phyloP scores from a whole-genome alignment of 2,113 vertebrate species.

The Rhegmatorhina hoffmannsi region DNA sequence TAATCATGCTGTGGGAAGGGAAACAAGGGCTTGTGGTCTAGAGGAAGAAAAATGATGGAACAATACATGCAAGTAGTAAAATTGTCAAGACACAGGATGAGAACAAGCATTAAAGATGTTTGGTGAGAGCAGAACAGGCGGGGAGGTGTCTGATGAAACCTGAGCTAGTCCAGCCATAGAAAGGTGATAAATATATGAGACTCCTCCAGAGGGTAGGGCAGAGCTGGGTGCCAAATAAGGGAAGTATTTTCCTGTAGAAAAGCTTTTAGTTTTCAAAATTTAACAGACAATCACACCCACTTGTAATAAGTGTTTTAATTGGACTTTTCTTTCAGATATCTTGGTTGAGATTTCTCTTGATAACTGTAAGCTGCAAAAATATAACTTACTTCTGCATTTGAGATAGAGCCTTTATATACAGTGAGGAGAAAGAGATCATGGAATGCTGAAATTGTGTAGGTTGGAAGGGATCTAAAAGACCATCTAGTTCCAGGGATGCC shows the following conservation, averaged over 20 bases:
- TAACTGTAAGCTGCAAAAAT: neutral
- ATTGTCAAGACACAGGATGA: neutral
- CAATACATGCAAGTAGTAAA: neutral
- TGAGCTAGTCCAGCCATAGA: neutral
- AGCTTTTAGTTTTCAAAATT: neutral
- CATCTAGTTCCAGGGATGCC: neutral
- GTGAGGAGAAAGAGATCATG: neutral
- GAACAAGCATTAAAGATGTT: neutral
- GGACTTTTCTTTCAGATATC: neutral
- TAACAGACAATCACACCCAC: neutral
- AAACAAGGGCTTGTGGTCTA: neutral
- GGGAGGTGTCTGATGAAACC: neutral
- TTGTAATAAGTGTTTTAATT: neutral
- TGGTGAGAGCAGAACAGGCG: neutral
- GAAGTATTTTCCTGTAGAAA: neutral
- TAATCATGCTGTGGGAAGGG: neutral
- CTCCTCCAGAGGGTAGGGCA: neutral
- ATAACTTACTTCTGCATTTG: neutral
- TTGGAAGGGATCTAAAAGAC: neutral
- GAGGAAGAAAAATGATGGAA: neutral
- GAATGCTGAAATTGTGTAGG: neutral
- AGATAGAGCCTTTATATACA: neutral
- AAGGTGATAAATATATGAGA: rapidly evolving
- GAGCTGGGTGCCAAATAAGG: neutral
- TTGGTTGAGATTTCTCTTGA: neutral